phyloP scores from a whole-genome alignment of 1,140 invertebrate genomes.

The Lysiphlebus fabarum region DNA sequence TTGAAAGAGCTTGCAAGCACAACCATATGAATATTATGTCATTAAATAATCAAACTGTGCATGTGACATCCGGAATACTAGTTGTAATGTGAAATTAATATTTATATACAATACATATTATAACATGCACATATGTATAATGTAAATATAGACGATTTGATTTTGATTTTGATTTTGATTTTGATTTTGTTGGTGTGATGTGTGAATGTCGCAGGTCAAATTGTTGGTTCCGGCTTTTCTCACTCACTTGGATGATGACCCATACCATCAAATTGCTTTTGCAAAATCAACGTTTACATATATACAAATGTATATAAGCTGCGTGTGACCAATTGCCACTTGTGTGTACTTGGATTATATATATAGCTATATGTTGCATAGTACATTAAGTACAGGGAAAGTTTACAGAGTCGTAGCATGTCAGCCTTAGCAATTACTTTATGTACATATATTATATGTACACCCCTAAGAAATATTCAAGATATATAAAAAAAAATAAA shows the following conservation, averaged over 20 bases:
- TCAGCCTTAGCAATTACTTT: slow-evolving; percentile 11
- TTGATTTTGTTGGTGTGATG: neutral
- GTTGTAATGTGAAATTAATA: neutral
- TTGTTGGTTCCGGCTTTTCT: slow-evolving; percentile 17
- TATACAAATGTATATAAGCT: neutral
- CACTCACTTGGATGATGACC: too few relatives aligned
- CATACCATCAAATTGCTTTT: too few relatives aligned
- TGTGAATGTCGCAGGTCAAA: neutral
- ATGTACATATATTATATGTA: too few relatives aligned
- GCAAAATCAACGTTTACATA: neutral
- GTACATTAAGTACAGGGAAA: too few relatives aligned
- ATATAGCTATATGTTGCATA: too few relatives aligned
- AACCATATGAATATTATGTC: slow-evolving; percentile 51
- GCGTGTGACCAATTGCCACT: slow-evolving; percentile 14
- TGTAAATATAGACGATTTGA: neutral
- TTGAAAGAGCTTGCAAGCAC: slow-evolving; percentile 38
- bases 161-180: neutral
- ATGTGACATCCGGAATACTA: slow-evolving; percentile 30
- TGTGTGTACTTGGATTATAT: too few relatives aligned
- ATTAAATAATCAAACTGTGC: slow-evolving; percentile 53
- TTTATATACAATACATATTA: neutral
- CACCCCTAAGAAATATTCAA: too few relatives aligned
- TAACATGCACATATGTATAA: too few relatives aligned
- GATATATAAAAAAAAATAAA: too few relatives aligned
- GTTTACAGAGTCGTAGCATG: too few relatives aligned